Conservation (phyloP, 2,888 invertebrate genomes). For the Cephus spinipes region DNA sequence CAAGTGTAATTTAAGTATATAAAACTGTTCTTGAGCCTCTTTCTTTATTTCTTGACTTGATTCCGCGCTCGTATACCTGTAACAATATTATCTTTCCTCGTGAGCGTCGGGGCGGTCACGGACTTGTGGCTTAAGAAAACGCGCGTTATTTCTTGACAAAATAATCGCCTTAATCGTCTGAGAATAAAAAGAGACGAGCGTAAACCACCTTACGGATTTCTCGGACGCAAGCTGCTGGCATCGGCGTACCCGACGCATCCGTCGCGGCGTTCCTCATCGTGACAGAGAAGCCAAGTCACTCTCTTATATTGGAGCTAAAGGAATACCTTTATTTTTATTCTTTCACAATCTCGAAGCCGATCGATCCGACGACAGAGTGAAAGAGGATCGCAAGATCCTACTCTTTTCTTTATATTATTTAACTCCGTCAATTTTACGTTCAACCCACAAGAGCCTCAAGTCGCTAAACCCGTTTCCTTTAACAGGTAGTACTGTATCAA, state of each 20-base stretch:
- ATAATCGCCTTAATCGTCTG: constrained; percentile 13
- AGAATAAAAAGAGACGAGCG: neutral
- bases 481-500: neutral
- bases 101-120: neutral
- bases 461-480: neutral
- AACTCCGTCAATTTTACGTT: neutral
- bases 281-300: constrained; percentile 6
- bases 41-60: neutral
- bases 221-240: constrained; percentile 4
- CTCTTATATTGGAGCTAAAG: constrained; percentile 5
- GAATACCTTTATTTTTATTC: constrained; percentile 1
- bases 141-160: constrained; percentile 12
- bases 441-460: neutral
- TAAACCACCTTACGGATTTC: neutral
- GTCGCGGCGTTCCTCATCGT: neutral
- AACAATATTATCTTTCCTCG: neutral
- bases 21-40: neutral
- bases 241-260: neutral
- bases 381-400: neutral
- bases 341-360: neutral
- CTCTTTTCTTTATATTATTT: neutral
- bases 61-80: neutral
- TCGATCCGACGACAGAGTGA: neutral
- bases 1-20: neutral
- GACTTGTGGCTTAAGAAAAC: constrained; percentile 5